Base-by-base conservation (phyloP, 2,797 vertebrate species). In the Coracias cyanogaster region DNA sequence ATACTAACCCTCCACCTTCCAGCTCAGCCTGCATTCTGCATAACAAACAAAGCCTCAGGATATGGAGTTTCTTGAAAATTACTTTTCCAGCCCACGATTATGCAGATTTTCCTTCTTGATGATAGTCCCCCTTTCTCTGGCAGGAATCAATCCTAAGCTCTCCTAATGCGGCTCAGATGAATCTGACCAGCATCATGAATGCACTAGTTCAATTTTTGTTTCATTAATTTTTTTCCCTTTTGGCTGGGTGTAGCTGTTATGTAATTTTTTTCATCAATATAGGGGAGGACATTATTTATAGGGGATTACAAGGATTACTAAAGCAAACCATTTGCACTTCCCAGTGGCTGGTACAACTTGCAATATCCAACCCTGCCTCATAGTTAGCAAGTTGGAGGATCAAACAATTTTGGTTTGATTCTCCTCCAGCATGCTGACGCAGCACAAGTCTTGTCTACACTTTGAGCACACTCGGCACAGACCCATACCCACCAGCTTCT, bases 351-450 rank as follows among this genome's bases (percentile, higher is more conserved):
- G 57, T 73, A 73, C 46, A 90, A 61, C 41, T 86, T 84, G 61
- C 89, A 87, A 78, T 65, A 65, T 31, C 58, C 60, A 35, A 15
- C 45, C 35, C 84, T 84, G 80, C 61, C 91, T 86, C 79, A 61
- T 7, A 86, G 83, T 83, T 96, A 83, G 67, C 57, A 82, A 15
- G 60, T 37, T 60, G 41, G 41, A 61, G 69, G 66, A 94, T 95
- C 77, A 93, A 84, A 80, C 51, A 39, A 31, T 81, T 95, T 94
- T 61, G 66, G 84, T 87, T 86, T 92, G 89, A 92, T 79, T 93
- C 57, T 78, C 28, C 69, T 92, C 89, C 88, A 94, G 65, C 67
- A 62, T 74, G 86, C 73, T 93, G 94, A 94, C 2, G 5, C 74
- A 66, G 87, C 74, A 70, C 65, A 60, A 57, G 37, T 49, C 73